Base-by-base conservation (phyloP, 2,888 invertebrate species). In the Aspidiotus destructor region DNA sequence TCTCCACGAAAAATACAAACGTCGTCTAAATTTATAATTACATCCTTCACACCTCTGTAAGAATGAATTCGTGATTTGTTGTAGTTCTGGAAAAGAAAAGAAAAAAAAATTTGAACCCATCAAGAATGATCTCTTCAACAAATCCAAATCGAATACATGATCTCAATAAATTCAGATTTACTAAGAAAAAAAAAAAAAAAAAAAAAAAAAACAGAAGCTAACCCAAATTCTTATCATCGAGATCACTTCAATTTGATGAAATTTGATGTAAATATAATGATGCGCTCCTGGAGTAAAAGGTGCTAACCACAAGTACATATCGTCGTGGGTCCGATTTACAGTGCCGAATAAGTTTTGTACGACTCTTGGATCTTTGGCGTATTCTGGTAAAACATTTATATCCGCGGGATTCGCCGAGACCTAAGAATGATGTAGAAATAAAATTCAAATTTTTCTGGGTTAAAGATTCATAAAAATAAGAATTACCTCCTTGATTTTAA, bases 31-130 rank as follows among this genome's bases (percentile, higher is more conserved):
- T 80, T 81, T 41, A 92, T 85, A 71, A 85, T 82, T 11, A 90
- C 79, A 74, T 88, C 81, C 73, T 84, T 84, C 8, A 85, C 87
- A 60, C 92, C 92, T 70, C 90, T 82, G 69, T 85, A 84, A 0
- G 90, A 88, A 77, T 92, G 87, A 73, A 91, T 90, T 70, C 92
- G 81, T 0, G 91, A 91, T 77, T 91, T 91, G 77, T 91, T 91
- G 77, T 92, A 92, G 77, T 92, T 92, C 91, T 91, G 78, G 42
- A 79, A 77, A 73, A 70, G 71, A 55, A 13, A 41, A 15, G 5
- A 28, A 28, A 28, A 28, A 1, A 28, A 28, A 28, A 28, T 28
- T 11, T 41, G 16, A 28, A 48, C 28, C 28, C 2, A 28, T 28
- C 28, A 28, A 28, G 28, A 5, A 28, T 28, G 28, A 28, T 28